These are phyloP conservation scores for Pterostichus niger DNA, from an alignment of 2,888 invertebrate genomes.

Conservation along the genomic window DNA sequence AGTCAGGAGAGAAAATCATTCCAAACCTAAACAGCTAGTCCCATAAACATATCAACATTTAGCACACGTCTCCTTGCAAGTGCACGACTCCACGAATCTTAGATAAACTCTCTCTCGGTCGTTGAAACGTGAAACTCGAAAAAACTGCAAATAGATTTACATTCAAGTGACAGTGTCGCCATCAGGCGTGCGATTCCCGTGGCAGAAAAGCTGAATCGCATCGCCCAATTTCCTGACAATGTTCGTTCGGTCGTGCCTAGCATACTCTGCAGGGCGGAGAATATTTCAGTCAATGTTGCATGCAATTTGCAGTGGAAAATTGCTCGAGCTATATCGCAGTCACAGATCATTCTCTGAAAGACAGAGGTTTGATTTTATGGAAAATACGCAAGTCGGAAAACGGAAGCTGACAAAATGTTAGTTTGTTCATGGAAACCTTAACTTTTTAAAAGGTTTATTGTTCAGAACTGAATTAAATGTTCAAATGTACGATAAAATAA, in stretches of 20 bases:
- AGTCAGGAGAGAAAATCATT: no score
- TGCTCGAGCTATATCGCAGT: neutral
- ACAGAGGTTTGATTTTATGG: neutral
- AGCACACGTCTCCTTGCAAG: neutral
- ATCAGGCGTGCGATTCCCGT: slow-evolving; percentile 50
- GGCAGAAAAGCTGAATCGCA: slow-evolving; percentile 39
- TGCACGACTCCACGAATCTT: neutral
- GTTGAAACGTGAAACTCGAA: slow-evolving; percentile 13
- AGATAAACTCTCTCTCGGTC: slow-evolving; percentile 25
- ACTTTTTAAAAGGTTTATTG: no score
- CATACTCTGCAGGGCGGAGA: slow-evolving; percentile 19
- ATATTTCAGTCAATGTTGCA: slow-evolving; percentile 30
- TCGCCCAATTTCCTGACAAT: slow-evolving; percentile 63
- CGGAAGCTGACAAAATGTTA: no score
- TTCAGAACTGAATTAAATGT: no score
- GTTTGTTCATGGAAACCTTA: no score
- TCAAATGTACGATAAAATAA: no score
- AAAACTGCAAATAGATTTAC: slow-evolving; percentile 58
- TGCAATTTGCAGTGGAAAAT: slow-evolving; percentile 52
- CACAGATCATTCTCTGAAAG: neutral
- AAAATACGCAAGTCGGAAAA: no score
- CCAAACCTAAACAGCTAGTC: no score
- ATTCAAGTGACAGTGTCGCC: slow-evolving; percentile 51
- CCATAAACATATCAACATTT: slow-evolving; percentile 3
- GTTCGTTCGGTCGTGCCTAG: slow-evolving; percentile 40